These are phyloP conservation scores for Drosophila burlai DNA, from an alignment of 1,140 invertebrate species.

Conservation along the genomic window DNA sequence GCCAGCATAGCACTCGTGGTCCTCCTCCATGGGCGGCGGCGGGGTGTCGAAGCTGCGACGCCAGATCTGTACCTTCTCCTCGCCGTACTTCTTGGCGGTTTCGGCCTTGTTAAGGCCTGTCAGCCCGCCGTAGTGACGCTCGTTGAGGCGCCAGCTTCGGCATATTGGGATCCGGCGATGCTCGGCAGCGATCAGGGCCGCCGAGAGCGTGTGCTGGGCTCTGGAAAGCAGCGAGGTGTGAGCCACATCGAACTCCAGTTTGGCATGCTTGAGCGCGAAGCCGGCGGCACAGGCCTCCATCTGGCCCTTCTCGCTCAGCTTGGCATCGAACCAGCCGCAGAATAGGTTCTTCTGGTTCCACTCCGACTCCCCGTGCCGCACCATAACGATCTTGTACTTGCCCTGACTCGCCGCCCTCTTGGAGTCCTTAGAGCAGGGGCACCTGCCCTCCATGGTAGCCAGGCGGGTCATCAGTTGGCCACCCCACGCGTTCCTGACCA, in stretches of 20 bases:
- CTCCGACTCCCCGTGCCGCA: slow-evolving; percentile 97
- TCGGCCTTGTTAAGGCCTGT: slow-evolving; percentile 98
- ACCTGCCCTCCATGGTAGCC: background rate
- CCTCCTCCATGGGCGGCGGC: slow-evolving; percentile 94
- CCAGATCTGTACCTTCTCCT: slow-evolving; percentile 97
- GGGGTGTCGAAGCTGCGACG: slow-evolving; percentile 96
- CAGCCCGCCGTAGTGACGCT: slow-evolving; percentile 97
- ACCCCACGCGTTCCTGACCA: slow-evolving; percentile 26
- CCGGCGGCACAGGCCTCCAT: slow-evolving; percentile 92
- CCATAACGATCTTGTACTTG: slow-evolving; percentile 96
- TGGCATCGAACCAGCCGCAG: slow-evolving; percentile 96
- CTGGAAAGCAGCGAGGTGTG: slow-evolving; percentile 96
- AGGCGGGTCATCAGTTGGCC: slow-evolving; percentile 3
- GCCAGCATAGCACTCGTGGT: slow-evolving; percentile 92
- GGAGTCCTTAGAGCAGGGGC: slow-evolving; percentile 9
- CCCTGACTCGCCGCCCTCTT: slow-evolving; percentile 63
- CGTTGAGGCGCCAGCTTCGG: slow-evolving; percentile 96
- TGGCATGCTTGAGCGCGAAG: slow-evolving; percentile 93
- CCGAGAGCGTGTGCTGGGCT: slow-evolving; percentile 93
- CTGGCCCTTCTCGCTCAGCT: slow-evolving; percentile 92
- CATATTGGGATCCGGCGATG: slow-evolving; percentile 91
- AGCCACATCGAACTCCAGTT: slow-evolving; percentile 93
- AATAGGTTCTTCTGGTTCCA: slow-evolving; percentile 98
- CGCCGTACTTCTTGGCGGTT: slow-evolving; percentile 97
- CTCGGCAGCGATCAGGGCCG: slow-evolving; percentile 91